Base-by-base conservation (phyloP, 2,113 vertebrate genomes). In the Poicephalus gulielmi region DNA sequence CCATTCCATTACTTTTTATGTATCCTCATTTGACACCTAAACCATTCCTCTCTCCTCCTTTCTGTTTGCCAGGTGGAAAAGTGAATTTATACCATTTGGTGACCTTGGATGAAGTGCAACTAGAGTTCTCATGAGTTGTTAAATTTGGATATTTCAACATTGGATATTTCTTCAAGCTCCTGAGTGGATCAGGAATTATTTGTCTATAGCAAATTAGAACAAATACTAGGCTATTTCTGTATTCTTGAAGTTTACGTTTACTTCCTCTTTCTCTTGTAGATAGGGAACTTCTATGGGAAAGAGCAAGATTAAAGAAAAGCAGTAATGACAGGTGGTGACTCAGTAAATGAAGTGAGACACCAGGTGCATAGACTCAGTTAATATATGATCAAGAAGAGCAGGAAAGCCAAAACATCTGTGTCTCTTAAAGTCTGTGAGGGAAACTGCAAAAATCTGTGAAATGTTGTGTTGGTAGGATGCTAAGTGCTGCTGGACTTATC, bases 361-460 rank as follows among this genome's bases (percentile, higher is more conserved):
- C 96, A 97, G 94, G 82, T 96, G 89, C 89, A 96, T 88, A 93
- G 49, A 66, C 83, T 92, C 53, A 90, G 74, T 95, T 94, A 93
- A 92, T 92, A 33, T 25, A 44, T n/a, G 47, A 92, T 84, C 66
- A 94, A 91, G 71, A 73, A 62, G 44, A 94, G 73, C 41, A 87
- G 92, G 57, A 88, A 95, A 90, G 4, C 66, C 68, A 62, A 83
- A 90, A 80, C 86, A 88, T 84, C 70, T 93, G 94, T 88, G 89
- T 84, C 74, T 95, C 33, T 83, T 86, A 86, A 76, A 94, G 75
- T 70, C 43, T 60, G 2, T 47, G 44, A 30, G 33, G 91, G 77
- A 74, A 94, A 78, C 31, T 90, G 73, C 43, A 81, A 55, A 27
- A 35, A 73, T 50, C 22, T 79, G 47, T 76, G 44, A 79, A 33